Evolutionary conservation across 2,113 vertebrate species (phyloP).

Genomic region (Pluvianellus socialis): DNA sequence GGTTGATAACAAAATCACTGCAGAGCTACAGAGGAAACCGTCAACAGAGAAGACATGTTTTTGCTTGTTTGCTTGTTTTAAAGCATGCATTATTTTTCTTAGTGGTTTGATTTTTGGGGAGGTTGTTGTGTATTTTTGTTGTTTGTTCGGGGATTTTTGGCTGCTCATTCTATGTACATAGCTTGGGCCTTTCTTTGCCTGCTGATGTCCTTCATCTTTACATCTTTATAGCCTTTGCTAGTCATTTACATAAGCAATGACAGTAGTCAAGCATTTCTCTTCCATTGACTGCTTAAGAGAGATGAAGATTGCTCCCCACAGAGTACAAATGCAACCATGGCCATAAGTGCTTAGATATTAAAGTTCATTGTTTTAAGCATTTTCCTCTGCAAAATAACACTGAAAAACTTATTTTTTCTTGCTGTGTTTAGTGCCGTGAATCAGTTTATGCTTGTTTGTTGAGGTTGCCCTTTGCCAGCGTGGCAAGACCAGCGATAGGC

Average conservation of each 20-base stretch:
- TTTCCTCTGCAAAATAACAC: neutral
- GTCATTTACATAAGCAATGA: neutral
- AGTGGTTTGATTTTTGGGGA: rapidly evolving
- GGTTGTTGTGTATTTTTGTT: neutral
- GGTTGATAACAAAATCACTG: neutral
- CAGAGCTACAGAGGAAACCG: neutral
- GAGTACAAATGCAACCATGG: neutral
- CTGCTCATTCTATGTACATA: neutral
- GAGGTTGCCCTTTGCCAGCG: neutral
- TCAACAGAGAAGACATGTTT: neutral
- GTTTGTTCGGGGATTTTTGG: neutral
- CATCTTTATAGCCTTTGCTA: neutral
- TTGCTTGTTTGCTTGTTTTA: neutral
- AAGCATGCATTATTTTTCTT: neutral
- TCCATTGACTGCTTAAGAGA: neutral
- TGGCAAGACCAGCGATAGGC: neutral
- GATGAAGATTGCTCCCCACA: neutral
- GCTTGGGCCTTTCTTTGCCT: neutral
- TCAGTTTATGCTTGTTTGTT: neutral
- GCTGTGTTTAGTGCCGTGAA: neutral
- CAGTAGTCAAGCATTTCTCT: neutral
- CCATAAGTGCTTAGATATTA: neutral
- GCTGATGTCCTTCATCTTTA: neutral
- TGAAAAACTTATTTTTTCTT: neutral
- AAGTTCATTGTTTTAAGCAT: neutral